Base-by-base conservation (phyloP, 1,140 invertebrate species). In the Drosophila varians region DNA sequence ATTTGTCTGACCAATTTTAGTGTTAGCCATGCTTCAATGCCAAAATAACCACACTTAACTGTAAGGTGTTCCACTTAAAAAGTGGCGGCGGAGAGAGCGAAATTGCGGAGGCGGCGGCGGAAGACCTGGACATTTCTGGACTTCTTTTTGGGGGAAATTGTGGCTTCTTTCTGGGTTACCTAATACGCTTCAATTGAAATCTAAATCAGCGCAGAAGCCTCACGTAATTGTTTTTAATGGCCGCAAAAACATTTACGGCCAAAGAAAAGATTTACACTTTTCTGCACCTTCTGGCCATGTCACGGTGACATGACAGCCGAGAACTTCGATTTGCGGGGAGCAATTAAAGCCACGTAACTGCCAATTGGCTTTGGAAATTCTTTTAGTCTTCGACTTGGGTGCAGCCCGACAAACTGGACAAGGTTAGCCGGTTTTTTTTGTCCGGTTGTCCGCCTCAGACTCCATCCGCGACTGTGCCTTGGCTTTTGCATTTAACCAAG, bases 181-280 rank as follows among this genome's bases (percentile, higher is more conserved):
- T 42, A 57, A 45, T 55, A 74, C 38, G 69, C 80, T 57, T 76
- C 68, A 80, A 76, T 80, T 73, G 62, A 73, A 76, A 70, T 57
- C 57, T 65, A 77, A 70, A 53, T 56, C 47, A 62, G 52, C 53
- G 47, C 26, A 57, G 46, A 76, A 65, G 64, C 48, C 52, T 46
- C 61, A 43, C 57, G 80, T 84, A 84, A 84, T 84, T 80, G 80
- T 68, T 49, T 84, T 84, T 87, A 84, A 84, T 82, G 73, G 62
- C 25, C 55, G 54, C 49, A 56, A 34, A 68, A 57, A 61, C 56
- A 11, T 21, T 11, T 21, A 26, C 11, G 5, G 36, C 11, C 42
- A 48, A 65, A n/a, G 8, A n/a, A n/a, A n/a, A n/a, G n/a, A n/a
- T n/a, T n/a, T n/a, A n/a, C n/a, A 14, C n/a, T 23, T 16, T 23